phyloP scores from a whole-genome alignment of 35 echinoderm and acorn worm species.

The Lytechinus pictus region DNA sequence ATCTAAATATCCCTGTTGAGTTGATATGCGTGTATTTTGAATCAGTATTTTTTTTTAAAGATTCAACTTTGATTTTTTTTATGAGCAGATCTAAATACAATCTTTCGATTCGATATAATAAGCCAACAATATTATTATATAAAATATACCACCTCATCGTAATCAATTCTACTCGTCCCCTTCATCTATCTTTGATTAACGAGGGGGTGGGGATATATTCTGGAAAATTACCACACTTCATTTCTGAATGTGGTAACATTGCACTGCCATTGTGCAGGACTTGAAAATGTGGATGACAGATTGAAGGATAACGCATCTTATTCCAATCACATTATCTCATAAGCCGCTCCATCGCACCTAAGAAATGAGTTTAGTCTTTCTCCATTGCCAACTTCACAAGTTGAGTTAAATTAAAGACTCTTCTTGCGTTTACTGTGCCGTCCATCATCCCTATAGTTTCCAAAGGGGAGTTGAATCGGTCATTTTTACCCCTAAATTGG shows the following conservation, averaged over 20 bases:
- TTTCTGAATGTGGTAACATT: not conserved
- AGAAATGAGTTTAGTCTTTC: not conserved
- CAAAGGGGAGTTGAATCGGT: not conserved
- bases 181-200: too few relatives aligned
- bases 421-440: not conserved
- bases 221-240: not conserved
- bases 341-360: not conserved
- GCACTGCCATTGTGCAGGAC: not conserved
- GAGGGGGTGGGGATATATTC: too few relatives aligned
- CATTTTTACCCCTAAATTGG: not conserved
- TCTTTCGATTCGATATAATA: too few relatives aligned
- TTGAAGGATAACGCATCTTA: not conserved
- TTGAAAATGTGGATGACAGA: not conserved
- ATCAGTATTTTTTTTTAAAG: not conserved
- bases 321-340: constrained; percentile 3
- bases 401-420: not conserved
- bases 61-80: too few relatives aligned
- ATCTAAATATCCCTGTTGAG: not conserved
- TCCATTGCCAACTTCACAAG: not conserved
- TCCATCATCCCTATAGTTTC: not conserved
- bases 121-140: not conserved
- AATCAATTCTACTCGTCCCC: not conserved
- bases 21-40: not conserved
- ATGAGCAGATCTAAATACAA: too few relatives aligned
- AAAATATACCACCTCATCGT: not conserved